Evolutionary conservation across 2,113 vertebrate genomes (phyloP), one percentile per base, ranked within the genome.

Genomic region (Galemys pyrenaicus): DNA sequence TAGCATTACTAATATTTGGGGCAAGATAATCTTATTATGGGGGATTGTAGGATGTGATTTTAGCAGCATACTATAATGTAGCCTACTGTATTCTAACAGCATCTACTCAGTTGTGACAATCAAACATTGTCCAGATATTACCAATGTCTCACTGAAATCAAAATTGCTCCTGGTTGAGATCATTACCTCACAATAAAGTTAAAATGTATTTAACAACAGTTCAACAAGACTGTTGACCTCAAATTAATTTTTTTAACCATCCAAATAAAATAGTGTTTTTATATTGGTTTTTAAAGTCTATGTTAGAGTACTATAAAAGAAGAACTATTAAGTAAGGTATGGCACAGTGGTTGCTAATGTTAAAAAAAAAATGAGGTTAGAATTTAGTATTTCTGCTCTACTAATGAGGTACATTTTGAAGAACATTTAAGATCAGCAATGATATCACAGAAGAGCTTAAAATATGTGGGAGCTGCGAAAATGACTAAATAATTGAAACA

Each of bases 361-460:
- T 64, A 9, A 78, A 88, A 58, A 68, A 68, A 83, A 82, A 68
- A 68, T 28, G 6, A 92, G 30, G 9, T 79, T n/a, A 92, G 10
- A 84, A 90, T 56, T 13, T 64, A 30, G 26, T 68, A 9, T 90
- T 56, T 79, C 37, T 90, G 30, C 30, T 88, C 79, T 81, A 70
- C 41, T 79, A 95, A 49, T 56, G 24, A 94, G 37, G 95, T 78
- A 85, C 58, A 41, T 6, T 87, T 37, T 84, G 24, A 96, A 95
- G 32, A 84, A 80, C 60, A 91, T 9, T 92, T 86, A 95, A 81
- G 20, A 86, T 17, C 4, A 89, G 19, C 3, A 89, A 68, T 39
- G 13, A 95, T 89, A 95, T 30, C 37, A 67, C 1, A 70, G 9
- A 78, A 86, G 11, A 73, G 9, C 79, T 78, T 88, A 78, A 75